Conservation (phyloP, 2,888 invertebrate genomes). For the Hypselothyrea guttata region DNA sequence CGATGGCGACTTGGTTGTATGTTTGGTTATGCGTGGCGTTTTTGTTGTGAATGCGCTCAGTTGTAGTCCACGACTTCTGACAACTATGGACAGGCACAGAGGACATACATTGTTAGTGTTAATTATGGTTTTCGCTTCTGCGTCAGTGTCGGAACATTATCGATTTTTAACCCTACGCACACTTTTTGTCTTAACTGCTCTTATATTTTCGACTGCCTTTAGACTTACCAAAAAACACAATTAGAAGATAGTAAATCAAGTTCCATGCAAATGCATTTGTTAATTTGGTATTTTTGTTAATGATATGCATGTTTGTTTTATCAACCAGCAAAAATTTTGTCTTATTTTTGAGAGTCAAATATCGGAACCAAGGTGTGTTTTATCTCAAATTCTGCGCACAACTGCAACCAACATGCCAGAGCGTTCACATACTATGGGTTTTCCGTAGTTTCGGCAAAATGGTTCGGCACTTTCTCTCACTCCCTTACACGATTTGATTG, state of each 20-base stretch:
- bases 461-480: constrained; percentile 1
- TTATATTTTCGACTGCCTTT: not conserved
- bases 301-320: constrained; percentile 30
- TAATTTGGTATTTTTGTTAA: constrained; percentile 4
- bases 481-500: constrained; percentile 1
- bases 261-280: constrained; percentile 15
- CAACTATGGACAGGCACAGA: constrained; percentile 45
- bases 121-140: constrained; percentile 27
- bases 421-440: not conserved
- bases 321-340: not conserved
- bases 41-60: constrained; percentile 85
- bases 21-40: constrained; percentile 86
- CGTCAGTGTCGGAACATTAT: constrained; percentile 53
- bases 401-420: constrained; percentile 41
- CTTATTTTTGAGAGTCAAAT: not conserved
- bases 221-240: constrained; percentile 47
- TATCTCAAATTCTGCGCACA: constrained; percentile 63
- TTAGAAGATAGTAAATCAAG: constrained; percentile 30
- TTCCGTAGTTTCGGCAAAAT: not conserved
- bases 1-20: constrained; percentile 84
- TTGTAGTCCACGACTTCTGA: constrained; percentile 82
- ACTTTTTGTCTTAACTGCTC: not conserved
- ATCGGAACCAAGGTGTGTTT: constrained; percentile 44
- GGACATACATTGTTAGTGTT: not conserved
- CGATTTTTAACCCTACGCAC: constrained; percentile 50